These are phyloP conservation scores for Iguana delicatissima DNA, from an alignment of 2,797 vertebrate species.

Conservation along the genomic window DNA sequence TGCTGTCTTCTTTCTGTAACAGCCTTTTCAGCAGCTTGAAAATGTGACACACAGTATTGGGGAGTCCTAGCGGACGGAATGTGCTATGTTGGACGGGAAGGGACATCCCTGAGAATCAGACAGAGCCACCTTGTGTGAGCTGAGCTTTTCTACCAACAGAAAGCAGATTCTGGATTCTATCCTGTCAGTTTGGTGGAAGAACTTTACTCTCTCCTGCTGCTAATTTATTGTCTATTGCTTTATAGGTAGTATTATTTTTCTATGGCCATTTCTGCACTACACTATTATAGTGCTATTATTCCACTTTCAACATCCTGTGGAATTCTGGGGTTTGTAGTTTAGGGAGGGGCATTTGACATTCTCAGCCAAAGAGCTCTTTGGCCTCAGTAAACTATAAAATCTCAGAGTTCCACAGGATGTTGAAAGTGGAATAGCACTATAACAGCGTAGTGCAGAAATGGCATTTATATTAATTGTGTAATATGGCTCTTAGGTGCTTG, in stretches of 20 bases:
- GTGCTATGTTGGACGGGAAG: not conserved
- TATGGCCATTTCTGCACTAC: not conserved
- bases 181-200: not conserved
- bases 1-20: not conserved
- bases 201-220: slow-evolving; percentile 1
- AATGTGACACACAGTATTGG: not conserved
- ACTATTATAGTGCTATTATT: too few species aligned
- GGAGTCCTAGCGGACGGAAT: not conserved
- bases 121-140: not conserved
- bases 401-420: too few species aligned
- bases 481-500: not conserved
- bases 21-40: not conserved
- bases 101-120: not conserved
- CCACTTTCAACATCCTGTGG: too few species aligned
- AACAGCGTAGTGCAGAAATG: too few species aligned
- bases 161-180: not conserved
- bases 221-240: not conserved
- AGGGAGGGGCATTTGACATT: too few species aligned
- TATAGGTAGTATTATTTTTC: not conserved
- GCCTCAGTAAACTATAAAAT: too few species aligned
- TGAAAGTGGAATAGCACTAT: too few species aligned
- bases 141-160: not conserved
- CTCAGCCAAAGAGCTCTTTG: too few species aligned
- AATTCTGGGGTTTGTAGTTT: too few species aligned
- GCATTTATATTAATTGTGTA: not conserved